Evolutionary conservation across 2,113 vertebrate species (phyloP), one percentile per base, ranked within the genome.

Genomic region (Ictalurus punctatus): DNA sequence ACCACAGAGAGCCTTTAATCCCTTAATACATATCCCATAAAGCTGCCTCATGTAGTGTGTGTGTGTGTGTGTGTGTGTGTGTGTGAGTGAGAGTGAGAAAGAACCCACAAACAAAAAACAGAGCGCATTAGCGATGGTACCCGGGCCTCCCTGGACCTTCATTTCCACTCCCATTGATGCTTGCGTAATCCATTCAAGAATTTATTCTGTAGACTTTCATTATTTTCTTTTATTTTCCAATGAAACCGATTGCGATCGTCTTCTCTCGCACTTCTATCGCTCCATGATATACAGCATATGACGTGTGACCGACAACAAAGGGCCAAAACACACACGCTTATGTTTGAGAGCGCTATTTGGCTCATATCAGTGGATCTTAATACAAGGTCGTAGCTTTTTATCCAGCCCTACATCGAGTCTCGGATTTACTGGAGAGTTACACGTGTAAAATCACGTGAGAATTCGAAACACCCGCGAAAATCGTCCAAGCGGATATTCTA

Each of bases 1-100:
- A 92, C 91, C 92, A 94, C 94, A 91, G 93, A 95, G 94, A 94
- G 94, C 93, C 94, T 92, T 91, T 96, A 96, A 96, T 96, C 95
- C 94, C 89, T 94, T 94, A 92, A 95, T 91, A 93, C 93, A 93
- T 93, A 93, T 93, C 94, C 93, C 94, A 94, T 95, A 93, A 94
- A 94, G 94, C 92, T 90, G 92, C 88, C 94, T 93, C 93, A 89
- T 81, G 59, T 87, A 37, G 71, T 67, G 69, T 78, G 56, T 83
- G 80, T 37, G 63, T 73, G 84, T 58, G 56, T 73, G 59, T 58
- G 54, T 73, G 59, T 59, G 84, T 86, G 54, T 86, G 71, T 79
- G 85, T n/a, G 71, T 40, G 54, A 30, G 73, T 63, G 85, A 65
- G 73, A 54, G 84, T 65, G 86, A 71, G 67, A 78, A 37, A 87